Conservation (phyloP, 2,888 invertebrate species). For the Amphimallon solstitiale region DNA sequence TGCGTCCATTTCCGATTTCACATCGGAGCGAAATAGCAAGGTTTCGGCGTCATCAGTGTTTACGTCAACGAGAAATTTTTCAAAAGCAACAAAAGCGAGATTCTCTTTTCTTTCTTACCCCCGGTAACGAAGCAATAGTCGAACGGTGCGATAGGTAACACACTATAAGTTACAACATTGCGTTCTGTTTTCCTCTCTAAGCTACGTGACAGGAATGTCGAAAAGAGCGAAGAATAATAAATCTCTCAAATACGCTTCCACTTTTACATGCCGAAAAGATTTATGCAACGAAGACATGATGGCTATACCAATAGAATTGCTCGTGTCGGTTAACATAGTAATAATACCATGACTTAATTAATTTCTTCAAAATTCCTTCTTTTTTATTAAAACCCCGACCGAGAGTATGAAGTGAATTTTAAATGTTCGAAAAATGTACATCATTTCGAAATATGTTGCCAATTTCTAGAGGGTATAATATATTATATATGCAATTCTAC, state of each 20-base stretch:
- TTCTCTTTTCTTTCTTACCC: background rate
- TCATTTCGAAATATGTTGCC: too few species aligned
- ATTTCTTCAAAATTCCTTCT: too few species aligned
- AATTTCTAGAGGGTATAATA: too few species aligned
- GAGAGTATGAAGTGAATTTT: too few species aligned
- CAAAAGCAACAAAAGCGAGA: slow-evolving; percentile 38
- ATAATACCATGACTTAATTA: too few species aligned
- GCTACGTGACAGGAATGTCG: slow-evolving; percentile 2
- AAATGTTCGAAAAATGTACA: too few species aligned
- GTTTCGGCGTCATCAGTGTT: slow-evolving; percentile 32
- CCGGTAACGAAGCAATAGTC: background rate
- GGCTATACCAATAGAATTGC: background rate
- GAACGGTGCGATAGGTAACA: background rate
- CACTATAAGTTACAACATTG: slow-evolving; percentile 5
- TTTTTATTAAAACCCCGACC: too few species aligned
- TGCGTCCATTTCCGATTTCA: slow-evolving; percentile 17
- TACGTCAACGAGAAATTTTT: slow-evolving; percentile 36
- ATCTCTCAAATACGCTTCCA: slow-evolving; percentile 14
- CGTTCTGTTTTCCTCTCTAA: slow-evolving; percentile 14
- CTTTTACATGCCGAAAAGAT: slow-evolving; percentile 13
- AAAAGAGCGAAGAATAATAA: background rate
- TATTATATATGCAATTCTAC: too few species aligned
- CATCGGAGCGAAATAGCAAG: background rate
- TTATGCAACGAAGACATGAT: slow-evolving; percentile 3
- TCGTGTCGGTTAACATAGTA: background rate